Base-by-base conservation (phyloP, 2,888 invertebrate species). In the Metopia argyrocephala region DNA sequence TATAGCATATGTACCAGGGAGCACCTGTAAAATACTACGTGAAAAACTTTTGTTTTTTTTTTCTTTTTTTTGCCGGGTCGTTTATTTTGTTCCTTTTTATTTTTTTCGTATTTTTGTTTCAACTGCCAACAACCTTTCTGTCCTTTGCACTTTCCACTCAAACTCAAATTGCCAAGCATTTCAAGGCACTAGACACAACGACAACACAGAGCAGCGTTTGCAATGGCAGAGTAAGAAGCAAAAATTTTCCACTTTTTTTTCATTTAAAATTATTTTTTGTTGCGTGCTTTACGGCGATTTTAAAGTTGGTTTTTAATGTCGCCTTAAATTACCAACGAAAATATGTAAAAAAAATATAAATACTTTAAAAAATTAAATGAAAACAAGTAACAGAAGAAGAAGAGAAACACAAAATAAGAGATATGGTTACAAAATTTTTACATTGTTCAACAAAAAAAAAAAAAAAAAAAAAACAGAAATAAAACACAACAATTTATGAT, bases 221-320 rank as follows among this genome's bases (percentile, higher is more conserved):
- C 27, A 46, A 46, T 27, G 38, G 21, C 27, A 28, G 46, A 56
- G 27, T 23, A 64, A 48, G 5, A 46, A 25, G 38, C 38, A 38
- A 38, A 15, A 12, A 12, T 38, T 38, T 15, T 38, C 38, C 15
- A 18, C 38, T 28, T 20, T 54, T 57, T 50, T 28, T 64, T 70
- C 20, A 21, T 1, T 9, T 38, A 45, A 38, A 38, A 15, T 9
- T 12, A 38, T 12, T 38, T 38, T 9, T 38, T 69, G 62, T 79
- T 82, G 82, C 82, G 76, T 82, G 82, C 27, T 73, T 65, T 69
- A 71, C 54, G 79, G 82, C 68, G 69, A 79, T 82, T 79, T 78
- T 69, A 73, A 76, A 79, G 73, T 79, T 73, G 23, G 21, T 69
- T 65, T 69, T 76, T 70, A 76, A 79, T 79, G 76, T 79, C 76